Percentiles rank a stretch among this genome's conserved stretches.
Evolutionary conservation across 2,888 invertebrate genomes (phyloP).

Genomic region (Ypsolopha sequella): DNA sequence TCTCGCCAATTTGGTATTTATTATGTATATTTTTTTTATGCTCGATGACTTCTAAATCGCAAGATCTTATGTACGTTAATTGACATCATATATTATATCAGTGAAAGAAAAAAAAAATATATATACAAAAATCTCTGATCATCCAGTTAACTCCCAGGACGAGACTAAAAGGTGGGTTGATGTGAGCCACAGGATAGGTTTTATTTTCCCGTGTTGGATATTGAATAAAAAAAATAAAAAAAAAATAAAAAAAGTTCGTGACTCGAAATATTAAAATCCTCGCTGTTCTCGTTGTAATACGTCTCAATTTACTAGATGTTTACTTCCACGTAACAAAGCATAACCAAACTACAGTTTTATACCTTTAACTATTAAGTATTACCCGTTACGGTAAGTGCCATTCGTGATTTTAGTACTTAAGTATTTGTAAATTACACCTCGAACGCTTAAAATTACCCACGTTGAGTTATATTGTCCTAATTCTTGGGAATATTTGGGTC

Average conservation of each 20-base stretch:
- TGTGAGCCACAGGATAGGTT: too few relatives aligned
- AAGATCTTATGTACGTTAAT: too few relatives aligned
- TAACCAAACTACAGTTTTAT: not conserved
- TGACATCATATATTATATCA: too few relatives aligned
- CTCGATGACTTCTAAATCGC: too few relatives aligned
- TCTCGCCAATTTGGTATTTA: too few relatives aligned
- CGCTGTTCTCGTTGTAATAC: not conserved
- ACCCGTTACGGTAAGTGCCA: not conserved
- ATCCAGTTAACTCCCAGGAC: too few relatives aligned
- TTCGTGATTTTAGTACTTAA: conserved; percentile 1
- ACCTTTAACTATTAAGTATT: not conserved
- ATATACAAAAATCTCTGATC: too few relatives aligned
- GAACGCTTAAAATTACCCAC: not conserved
- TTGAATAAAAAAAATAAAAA: not conserved
- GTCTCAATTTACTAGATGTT: conserved; percentile 1
- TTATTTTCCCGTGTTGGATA: too few relatives aligned
- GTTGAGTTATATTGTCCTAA: not conserved
- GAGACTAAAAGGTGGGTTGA: too few relatives aligned
- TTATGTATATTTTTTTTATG: too few relatives aligned
- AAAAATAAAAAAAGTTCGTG: not conserved
- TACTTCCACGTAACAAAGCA: not conserved
- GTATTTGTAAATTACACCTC: not conserved
- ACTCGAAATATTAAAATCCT: not conserved
- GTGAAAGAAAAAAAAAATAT: too few relatives aligned
- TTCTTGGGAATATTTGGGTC: not conserved